These are phyloP conservation scores for Trichogramma evanescens DNA, from an alignment of 2,888 invertebrate genomes.

Conservation along the genomic window DNA sequence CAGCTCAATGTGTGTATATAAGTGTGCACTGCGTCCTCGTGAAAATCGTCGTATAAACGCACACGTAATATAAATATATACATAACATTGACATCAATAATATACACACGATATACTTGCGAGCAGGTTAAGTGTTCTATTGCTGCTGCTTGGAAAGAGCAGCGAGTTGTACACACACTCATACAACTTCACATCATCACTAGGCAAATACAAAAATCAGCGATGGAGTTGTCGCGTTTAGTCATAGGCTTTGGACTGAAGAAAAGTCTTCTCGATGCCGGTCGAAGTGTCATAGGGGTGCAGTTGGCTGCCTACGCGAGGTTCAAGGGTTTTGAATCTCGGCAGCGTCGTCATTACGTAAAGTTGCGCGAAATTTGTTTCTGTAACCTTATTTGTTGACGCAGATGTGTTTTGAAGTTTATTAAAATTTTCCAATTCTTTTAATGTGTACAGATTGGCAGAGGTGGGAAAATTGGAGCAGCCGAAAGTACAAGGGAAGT, in stretches of 20 bases:
- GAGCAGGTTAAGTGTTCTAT: too few relatives aligned
- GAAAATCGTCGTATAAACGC: too few relatives aligned
- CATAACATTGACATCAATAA: too few relatives aligned
- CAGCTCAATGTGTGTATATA: too few relatives aligned
- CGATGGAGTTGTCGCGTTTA: slow-evolving; percentile 33
- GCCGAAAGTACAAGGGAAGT: slow-evolving; percentile 81
- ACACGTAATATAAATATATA: too few relatives aligned
- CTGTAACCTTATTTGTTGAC: slow-evolving; percentile 2
- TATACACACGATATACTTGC: too few relatives aligned
- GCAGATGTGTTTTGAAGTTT: not conserved
- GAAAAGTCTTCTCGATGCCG: slow-evolving; percentile 32
- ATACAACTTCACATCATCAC: too few relatives aligned
- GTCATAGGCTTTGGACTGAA: slow-evolving; percentile 24
- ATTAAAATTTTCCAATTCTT: not conserved
- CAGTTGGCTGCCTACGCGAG: slow-evolving; percentile 39
- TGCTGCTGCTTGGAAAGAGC: too few relatives aligned
- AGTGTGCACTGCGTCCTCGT: too few relatives aligned
- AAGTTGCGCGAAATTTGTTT: slow-evolving; percentile 25
- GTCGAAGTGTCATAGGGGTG: slow-evolving; percentile 31
- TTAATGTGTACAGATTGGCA: slow-evolving; percentile 61
- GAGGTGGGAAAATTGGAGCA: slow-evolving; percentile 89
- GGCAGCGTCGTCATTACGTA: slow-evolving; percentile 26
- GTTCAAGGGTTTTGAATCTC: slow-evolving; percentile 21
- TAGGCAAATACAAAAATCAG: slow-evolving; percentile 4
- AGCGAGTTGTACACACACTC: too few relatives aligned